A percentile compares a stretch with the other conserved stretches of the same genome.
These are phyloP conservation scores for Pseudoatta argentina DNA, from an alignment of 1,140 invertebrate genomes.

Conservation along the genomic window DNA sequence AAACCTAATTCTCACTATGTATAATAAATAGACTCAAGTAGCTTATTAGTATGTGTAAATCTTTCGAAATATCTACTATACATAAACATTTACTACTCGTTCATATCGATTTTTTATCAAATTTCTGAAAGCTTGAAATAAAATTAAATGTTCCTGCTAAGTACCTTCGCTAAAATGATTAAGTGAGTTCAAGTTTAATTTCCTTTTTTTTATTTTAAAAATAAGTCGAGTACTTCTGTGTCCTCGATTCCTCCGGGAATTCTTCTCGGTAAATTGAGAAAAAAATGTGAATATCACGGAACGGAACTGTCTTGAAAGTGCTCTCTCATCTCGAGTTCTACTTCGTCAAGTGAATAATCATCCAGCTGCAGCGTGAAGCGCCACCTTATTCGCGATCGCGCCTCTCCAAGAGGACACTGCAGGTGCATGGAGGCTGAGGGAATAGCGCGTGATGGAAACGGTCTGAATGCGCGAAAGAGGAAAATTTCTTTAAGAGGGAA, in stretches of 20 bases:
- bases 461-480: slow-evolving; percentile 64
- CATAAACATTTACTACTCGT: not conserved
- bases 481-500: not conserved
- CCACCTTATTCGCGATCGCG: slow-evolving; percentile 78
- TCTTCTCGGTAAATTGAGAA: not conserved
- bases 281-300: slow-evolving; percentile 24
- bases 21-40: not conserved
- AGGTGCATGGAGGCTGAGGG: slow-evolving; percentile 73
- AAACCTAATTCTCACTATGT: not conserved
- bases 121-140: not conserved
- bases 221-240: too few species aligned
- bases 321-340: not conserved
- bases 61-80: not conserved
- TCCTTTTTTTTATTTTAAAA: not conserved
- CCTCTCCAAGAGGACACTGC: slow-evolving; percentile 79
- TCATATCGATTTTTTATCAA: not conserved
- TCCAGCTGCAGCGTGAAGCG: slow-evolving; percentile 79
- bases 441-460: slow-evolving; percentile 70
- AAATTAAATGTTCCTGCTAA: not conserved
- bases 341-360: slow-evolving; percentile 27
- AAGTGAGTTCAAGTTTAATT: not conserved
- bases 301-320: slow-evolving; percentile 9
- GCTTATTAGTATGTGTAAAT: not conserved
- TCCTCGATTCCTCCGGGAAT: slow-evolving; percentile 19
- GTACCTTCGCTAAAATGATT: not conserved